Evolutionary conservation across 1,140 invertebrate genomes (phyloP).

Genomic region (Drosophila sp.): DNA sequence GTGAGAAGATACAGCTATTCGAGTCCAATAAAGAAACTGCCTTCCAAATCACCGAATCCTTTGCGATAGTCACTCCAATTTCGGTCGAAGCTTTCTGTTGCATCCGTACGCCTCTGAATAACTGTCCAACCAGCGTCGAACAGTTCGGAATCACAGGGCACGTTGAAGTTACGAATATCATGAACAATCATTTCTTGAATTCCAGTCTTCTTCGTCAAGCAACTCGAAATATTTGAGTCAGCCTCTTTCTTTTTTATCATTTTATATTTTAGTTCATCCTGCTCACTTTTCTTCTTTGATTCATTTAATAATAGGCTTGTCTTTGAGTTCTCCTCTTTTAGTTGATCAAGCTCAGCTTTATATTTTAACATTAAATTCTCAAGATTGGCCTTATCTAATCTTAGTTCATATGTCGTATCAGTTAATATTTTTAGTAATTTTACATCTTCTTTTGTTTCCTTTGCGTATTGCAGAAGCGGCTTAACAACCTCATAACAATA

Average conservation of each 20-base stretch:
- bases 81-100: slow-evolving; percentile 3
- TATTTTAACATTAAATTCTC: no score
- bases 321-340: no score
- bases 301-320: background rate
- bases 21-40: slow-evolving; percentile 24
- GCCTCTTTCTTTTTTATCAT: background rate
- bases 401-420: background rate
- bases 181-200: background rate
- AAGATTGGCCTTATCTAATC: background rate
- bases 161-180: background rate
- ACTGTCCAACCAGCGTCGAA: slow-evolving; percentile 13
- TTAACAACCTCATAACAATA: slow-evolving; percentile 22
- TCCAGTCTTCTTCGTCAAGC: background rate
- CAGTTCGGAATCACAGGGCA: background rate
- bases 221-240: background rate
- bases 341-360: no score
- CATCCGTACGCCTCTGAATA: slow-evolving; percentile 16
- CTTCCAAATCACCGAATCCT: slow-evolving; percentile 10
- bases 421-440: background rate
- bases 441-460: background rate
- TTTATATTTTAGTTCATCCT: background rate
- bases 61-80: slow-evolving; percentile 6
- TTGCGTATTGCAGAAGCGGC: background rate
- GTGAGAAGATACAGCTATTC: slow-evolving; percentile 15
- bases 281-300: no score